phyloP scores from a whole-genome alignment of 2,888 invertebrate genomes.

The Bimastos eiseni region DNA sequence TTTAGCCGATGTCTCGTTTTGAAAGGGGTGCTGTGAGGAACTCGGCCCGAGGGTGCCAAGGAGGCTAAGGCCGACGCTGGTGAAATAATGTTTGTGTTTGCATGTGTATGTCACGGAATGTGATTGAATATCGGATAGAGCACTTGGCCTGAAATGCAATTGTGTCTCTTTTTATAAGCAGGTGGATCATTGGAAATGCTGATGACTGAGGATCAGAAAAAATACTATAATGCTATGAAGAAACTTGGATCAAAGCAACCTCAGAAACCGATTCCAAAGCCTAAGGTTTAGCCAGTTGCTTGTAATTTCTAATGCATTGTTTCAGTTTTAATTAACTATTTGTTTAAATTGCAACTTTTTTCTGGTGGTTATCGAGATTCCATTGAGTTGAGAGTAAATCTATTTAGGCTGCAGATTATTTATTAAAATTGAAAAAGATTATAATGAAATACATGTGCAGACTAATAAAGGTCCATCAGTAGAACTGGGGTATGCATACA shows the following conservation, averaged over 20 bases:
- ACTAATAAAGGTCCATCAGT: neutral
- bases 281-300: conserved; percentile 73
- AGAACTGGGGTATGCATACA: neutral
- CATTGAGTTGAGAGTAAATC: neutral
- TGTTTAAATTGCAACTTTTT: neutral
- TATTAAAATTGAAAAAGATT: neutral
- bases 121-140: too few species aligned
- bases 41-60: too few species aligned
- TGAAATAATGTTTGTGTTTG: too few species aligned
- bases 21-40: too few species aligned
- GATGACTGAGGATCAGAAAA: conserved; percentile 74
- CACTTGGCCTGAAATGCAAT: neutral
- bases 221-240: conserved; percentile 98
- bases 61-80: too few species aligned
- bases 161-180: conserved; percentile 63
- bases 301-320: neutral
- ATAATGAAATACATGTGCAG: neutral
- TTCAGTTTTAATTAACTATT: neutral
- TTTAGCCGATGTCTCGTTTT: too few species aligned
- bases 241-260: conserved; percentile 99
- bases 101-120: too few species aligned
- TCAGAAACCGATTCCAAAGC: conserved; percentile 94
- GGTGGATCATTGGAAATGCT: conserved; percentile 98
- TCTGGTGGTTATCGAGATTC: neutral
- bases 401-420: neutral